These are phyloP conservation scores for Drosophila formosana DNA, from an alignment of 2,888 invertebrate species.

Conservation along the genomic window DNA sequence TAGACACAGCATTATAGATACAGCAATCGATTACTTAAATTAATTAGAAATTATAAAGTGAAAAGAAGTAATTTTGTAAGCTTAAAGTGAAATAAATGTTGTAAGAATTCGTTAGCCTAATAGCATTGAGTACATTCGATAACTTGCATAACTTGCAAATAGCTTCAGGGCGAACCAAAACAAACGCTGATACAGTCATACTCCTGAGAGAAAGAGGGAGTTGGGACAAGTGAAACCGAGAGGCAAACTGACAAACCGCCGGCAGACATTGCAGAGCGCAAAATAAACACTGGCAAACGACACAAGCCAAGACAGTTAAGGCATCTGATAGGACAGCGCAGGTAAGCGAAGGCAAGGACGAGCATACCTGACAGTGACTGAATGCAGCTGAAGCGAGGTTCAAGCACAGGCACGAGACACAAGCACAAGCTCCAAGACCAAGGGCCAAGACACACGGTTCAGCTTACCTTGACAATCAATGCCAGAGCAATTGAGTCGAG, in stretches of 20 bases:
- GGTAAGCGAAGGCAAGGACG: constrained; percentile 10
- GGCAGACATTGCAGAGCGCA: constrained; percentile 60
- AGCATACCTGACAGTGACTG: constrained; percentile 22
- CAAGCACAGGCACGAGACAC: constrained; percentile 38
- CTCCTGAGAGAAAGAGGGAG: background rate
- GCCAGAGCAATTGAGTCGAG: constrained; percentile 71
- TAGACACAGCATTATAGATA: no score
- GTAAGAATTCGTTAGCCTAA: constrained; percentile 59
- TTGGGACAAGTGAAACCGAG: background rate
- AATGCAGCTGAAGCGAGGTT: constrained; percentile 39
- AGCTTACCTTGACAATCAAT: constrained; percentile 73
- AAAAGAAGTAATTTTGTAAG: background rate
- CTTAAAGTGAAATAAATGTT: constrained; percentile 7
- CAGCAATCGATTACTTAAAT: constrained; percentile 9
- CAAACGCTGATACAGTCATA: constrained; percentile 14
- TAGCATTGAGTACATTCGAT: constrained; percentile 68
- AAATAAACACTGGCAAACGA: constrained; percentile 61
- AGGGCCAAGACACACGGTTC: constrained; percentile 46
- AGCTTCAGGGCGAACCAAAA: constrained; percentile 33
- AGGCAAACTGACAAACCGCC: constrained; percentile 55
- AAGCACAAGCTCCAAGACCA: constrained; percentile 31
- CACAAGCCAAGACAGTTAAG: constrained; percentile 61
- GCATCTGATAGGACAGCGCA: constrained; percentile 9
- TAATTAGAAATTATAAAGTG: constrained; percentile 16
- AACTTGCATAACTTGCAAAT: constrained; percentile 67